These are phyloP conservation scores for Ariopsis seemanni DNA, from an alignment of 2,113 vertebrate genomes.

Conservation along the genomic window DNA sequence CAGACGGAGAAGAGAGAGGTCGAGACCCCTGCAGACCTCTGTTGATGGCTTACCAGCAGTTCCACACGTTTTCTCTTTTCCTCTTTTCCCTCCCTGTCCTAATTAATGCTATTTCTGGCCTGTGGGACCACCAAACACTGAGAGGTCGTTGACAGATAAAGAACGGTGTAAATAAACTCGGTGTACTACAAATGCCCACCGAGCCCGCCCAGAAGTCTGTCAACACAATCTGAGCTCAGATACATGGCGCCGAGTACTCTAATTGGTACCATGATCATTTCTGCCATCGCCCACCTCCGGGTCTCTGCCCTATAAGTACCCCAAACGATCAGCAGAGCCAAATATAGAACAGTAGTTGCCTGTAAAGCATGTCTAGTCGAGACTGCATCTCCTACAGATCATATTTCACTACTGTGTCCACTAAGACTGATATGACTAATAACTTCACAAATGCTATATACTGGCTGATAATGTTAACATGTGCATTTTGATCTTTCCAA, in stretches of 20 bases:
- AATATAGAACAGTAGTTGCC: conserved; percentile 62
- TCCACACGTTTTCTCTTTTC: conserved; percentile 77
- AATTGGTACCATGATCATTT: conserved; percentile 61
- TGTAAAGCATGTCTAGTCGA: conserved; percentile 19
- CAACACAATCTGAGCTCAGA: conserved; percentile 67
- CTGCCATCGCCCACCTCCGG: conserved; percentile 52
- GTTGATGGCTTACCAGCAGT: conserved; percentile 59
- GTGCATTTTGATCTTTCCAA: background rate
- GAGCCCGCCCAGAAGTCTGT: conserved; percentile 59
- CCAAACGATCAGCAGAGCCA: conserved; percentile 53
- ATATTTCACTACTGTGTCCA: conserved; percentile 10
- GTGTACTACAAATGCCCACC: conserved; percentile 43
- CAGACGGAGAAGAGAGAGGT: conserved; percentile 59
- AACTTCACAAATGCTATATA: background rate
- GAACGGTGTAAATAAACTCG: conserved; percentile 69
- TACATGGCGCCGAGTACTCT: conserved; percentile 69
- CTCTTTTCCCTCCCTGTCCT: conserved; percentile 71
- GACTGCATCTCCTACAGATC: conserved; percentile 6
- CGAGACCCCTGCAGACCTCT: conserved; percentile 32
- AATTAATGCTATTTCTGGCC: conserved; percentile 73
- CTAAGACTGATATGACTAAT: background rate
- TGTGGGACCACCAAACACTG: conserved; percentile 69
- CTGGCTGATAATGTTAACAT: background rate
- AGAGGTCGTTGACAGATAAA: conserved; percentile 69
- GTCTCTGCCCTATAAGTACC: conserved; percentile 71